Base-by-base conservation (phyloP, 2,797 vertebrate genomes). In the Lutjanus argentimaculatus region DNA sequence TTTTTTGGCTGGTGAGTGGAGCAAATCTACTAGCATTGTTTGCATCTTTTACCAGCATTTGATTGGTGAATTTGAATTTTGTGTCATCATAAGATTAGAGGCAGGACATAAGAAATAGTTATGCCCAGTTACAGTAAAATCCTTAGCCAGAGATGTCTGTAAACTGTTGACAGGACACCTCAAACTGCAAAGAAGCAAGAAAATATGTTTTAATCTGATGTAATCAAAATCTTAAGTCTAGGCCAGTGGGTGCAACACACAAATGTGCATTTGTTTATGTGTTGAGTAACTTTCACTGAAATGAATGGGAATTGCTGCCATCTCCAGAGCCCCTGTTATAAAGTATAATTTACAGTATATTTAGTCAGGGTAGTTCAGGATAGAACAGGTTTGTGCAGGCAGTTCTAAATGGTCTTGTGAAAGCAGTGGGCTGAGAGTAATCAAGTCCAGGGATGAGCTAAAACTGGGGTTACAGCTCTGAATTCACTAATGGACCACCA, bases 401-500 rank as follows among this genome's bases (percentile, higher is more conserved):
- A 62, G 72, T 21, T 19, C 13, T 66, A 43, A 45, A 63, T 61
- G 16, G 8, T 62, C 46, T 63, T 82, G 51, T 65, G 57, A 70
- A 64, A 70, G 36, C 53, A 72, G 45, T 21, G 22, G 42, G 59
- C 17, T 69, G 59, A 80, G 57, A 61, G 63, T 79, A 75, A 78
- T 83, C 30, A 72, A 73, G 82, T 87, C 43, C 58, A 65, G 70
- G 73, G 65, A 81, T 63, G 66, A 80, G 63, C 56, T 82, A 84
- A 82, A 86, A 58, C 72, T 67, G 73, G 58, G 69, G 86, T 91
- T 91, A 80, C 72, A 53, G 69, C 67, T 84, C 72, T 84, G 75
- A 83, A 89, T 83, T 88, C 67, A 80, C 82, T 92, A 88, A 92
- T 85, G 77, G 89, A 89, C 84, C 91, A 87, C 91, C 79, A 70